A percentile compares a stretch with the other conserved stretches of the same genome.
phyloP scores from a whole-genome alignment of 1,140 invertebrate genomes.

The Grapholita molesta region DNA sequence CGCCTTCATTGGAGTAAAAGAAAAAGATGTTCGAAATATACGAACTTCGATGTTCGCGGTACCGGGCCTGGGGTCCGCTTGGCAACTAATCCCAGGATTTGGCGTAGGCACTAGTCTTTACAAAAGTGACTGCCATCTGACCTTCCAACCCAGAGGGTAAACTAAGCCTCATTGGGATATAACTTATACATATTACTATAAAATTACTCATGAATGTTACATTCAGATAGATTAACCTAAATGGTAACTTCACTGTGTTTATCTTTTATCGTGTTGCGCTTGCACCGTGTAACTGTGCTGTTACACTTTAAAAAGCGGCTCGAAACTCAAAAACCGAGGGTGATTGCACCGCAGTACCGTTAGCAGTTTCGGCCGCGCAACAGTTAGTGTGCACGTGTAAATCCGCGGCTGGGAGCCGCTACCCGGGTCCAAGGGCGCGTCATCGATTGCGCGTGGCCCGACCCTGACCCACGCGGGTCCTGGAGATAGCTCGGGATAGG shows the following conservation, averaged over 20 bases:
- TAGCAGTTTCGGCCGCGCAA: constrained; percentile 10
- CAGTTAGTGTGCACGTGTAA: constrained; percentile 15
- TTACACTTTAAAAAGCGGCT: neutral
- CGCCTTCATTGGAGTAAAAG: too few relatives aligned
- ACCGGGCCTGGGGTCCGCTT: too few relatives aligned
- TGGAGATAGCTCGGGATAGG: neutral
- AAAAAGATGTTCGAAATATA: too few relatives aligned
- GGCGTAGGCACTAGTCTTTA: too few relatives aligned
- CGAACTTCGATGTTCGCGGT: too few relatives aligned
- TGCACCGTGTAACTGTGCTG: neutral
- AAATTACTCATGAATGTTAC: too few relatives aligned
- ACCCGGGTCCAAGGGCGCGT: constrained; percentile 37
- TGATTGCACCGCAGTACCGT: constrained; percentile 10
- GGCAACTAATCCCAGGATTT: too few relatives aligned
- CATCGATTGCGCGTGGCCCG: constrained; percentile 43
- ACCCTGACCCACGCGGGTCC: constrained; percentile 43
- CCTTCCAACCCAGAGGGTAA: too few relatives aligned
- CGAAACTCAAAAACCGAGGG: neutral
- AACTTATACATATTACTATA: too few relatives aligned
- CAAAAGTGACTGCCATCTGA: too few relatives aligned
- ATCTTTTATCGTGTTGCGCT: neutral
- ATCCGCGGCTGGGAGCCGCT: neutral
- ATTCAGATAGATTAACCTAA: too few relatives aligned
- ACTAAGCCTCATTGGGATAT: too few relatives aligned
- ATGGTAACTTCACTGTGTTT: neutral